A percentile compares a stretch with the other conserved stretches of the same genome.
Conservation (phyloP, 2,113 vertebrate species). For the Dendrocopos noguchii region DNA sequence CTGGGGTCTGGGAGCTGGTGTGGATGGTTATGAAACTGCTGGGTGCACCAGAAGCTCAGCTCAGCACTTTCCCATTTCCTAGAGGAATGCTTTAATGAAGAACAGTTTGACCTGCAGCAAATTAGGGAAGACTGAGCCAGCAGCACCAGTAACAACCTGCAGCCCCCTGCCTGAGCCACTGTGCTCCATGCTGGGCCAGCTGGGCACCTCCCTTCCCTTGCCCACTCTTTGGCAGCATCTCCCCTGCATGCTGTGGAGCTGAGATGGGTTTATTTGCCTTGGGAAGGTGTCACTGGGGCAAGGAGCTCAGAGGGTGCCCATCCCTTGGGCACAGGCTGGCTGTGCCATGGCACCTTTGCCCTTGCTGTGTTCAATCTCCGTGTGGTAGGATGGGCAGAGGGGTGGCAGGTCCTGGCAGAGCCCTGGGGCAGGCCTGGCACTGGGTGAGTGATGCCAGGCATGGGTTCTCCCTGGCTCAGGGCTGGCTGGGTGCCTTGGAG, state of each 20-base stretch:
- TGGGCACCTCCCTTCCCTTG: fast-evolving
- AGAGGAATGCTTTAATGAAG: not conserved
- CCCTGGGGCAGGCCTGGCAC: fast-evolving
- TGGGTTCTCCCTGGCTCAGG: fast-evolving
- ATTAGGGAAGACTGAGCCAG: not conserved
- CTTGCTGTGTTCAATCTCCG: fast-evolving
- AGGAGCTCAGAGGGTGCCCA: not conserved
- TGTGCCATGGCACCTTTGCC: not conserved
- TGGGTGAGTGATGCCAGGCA: not conserved
- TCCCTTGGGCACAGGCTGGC: not conserved
- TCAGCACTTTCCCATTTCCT: slow-evolving; percentile 13
- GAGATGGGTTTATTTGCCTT: not conserved
- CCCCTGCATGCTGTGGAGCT: fast-evolving
- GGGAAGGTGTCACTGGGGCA: fast-evolving
- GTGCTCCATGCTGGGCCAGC: not conserved
- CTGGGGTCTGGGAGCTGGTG: fast-evolving
- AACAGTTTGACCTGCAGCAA: slow-evolving; percentile 25
- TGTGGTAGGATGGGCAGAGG: fast-evolving
- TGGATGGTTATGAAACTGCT: not conserved
- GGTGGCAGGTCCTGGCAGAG: not conserved
- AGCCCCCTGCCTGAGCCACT: not conserved
- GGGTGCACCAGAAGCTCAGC: not conserved
- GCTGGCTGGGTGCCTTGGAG: not conserved
- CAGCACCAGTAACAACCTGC: not conserved
- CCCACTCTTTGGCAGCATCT: not conserved